phyloP scores from a whole-genome alignment of 2,797 vertebrate species.

The Molossus molossus region DNA sequence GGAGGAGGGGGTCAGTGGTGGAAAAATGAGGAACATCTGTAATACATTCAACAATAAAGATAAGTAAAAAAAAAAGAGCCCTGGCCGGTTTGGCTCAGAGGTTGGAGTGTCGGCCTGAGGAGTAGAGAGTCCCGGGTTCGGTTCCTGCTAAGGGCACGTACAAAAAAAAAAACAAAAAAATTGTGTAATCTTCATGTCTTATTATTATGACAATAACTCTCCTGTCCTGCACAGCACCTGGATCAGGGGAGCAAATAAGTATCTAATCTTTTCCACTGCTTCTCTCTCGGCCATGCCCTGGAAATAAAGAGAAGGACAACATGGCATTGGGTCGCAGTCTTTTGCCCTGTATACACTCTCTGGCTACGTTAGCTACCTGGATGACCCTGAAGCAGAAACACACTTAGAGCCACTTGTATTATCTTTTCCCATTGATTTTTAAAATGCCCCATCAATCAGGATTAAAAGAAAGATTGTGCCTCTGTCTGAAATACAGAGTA shows the following conservation, averaged over 20 bases:
- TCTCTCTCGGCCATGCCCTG: slow-evolving; percentile 27
- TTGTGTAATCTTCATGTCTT: neutral
- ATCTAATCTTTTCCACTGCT: neutral
- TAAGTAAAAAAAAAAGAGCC: too few species aligned
- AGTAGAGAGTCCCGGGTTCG: too few species aligned
- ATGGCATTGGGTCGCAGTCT: neutral
- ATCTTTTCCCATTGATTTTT: slow-evolving; percentile 16
- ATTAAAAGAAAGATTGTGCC: slow-evolving; percentile 50
- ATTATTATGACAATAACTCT: neutral
- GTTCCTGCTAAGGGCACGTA: too few species aligned
- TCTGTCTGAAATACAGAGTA: neutral
- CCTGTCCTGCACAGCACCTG: slow-evolving; percentile 11
- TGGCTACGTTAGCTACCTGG: neutral
- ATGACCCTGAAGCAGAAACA: neutral
- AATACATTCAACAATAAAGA: too few species aligned
- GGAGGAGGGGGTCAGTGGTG: too few species aligned
- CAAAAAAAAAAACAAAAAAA: too few species aligned
- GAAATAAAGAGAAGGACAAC: neutral
- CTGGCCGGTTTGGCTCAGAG: too few species aligned
- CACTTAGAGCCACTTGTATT: neutral
- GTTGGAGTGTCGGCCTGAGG: too few species aligned
- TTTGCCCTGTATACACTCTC: neutral
- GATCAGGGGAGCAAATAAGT: slow-evolving; percentile 13
- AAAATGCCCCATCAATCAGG: neutral
- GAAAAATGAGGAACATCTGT: too few species aligned